Conservation (phyloP, 2,113 vertebrate genomes). For the Pollachius pollachius region DNA sequence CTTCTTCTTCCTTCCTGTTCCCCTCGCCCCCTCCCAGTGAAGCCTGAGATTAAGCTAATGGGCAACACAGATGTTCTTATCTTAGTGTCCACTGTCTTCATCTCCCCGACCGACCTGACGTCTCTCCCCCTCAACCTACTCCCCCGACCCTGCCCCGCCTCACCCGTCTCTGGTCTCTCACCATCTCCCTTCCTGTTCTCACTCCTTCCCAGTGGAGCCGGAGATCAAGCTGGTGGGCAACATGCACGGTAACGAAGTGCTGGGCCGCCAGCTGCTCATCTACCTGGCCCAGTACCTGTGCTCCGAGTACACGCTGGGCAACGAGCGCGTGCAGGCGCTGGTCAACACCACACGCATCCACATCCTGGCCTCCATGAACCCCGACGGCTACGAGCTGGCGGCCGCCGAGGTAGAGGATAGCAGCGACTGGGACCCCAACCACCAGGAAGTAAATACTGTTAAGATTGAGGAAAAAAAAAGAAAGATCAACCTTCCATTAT, state of each 20-base stretch:
- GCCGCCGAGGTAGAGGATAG: constrained; percentile 88
- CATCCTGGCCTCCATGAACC: constrained; percentile 95
- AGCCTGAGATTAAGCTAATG: too few species aligned
- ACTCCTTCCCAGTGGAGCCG: too few species aligned
- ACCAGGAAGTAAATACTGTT: constrained; percentile 82
- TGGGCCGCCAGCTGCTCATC: constrained; percentile 88
- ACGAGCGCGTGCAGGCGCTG: constrained; percentile 83
- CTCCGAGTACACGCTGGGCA: constrained; percentile 87
- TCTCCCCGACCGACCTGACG: too few species aligned
- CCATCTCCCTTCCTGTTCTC: too few species aligned
- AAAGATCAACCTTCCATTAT: constrained; percentile 57
- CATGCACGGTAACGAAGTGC: constrained; percentile 97
- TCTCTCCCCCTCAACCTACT: too few species aligned
- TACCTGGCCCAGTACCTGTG: constrained; percentile 93
- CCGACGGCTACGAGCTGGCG: constrained; percentile 93
- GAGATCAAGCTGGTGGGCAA: constrained; percentile 87
- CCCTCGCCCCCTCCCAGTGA: too few species aligned
- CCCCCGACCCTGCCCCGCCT: too few species aligned
- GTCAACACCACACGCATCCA: constrained; percentile 93
- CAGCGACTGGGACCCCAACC: constrained; percentile 72
- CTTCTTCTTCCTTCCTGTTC: too few species aligned
- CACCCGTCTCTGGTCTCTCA: too few species aligned
- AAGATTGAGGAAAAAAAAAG: constrained; percentile 31
- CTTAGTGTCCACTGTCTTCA: too few species aligned
- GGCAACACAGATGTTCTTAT: too few species aligned